Evolutionary conservation across 2,888 invertebrate genomes (phyloP).

Genomic region (Helleia helle): DNA sequence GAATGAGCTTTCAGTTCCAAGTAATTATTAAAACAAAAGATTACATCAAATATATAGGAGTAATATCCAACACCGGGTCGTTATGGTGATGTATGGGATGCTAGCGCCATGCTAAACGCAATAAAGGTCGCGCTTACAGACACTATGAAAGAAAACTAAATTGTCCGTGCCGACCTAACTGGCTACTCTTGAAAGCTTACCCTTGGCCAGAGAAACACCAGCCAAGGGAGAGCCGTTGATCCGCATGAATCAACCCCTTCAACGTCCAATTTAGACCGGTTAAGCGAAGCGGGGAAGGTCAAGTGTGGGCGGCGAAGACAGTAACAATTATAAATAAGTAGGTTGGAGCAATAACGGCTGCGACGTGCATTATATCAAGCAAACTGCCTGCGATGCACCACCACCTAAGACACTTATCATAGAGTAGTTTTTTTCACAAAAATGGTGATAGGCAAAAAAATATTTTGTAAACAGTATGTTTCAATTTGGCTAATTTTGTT

Average conservation of each 20-base stretch:
- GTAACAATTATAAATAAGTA: constrained; percentile 71
- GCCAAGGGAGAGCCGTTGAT: constrained; percentile 19
- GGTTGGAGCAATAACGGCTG: constrained; percentile 66
- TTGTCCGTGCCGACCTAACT: constrained; percentile 63
- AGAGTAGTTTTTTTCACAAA: constrained; percentile 28
- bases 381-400: constrained; percentile 65
- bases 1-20: constrained; percentile 21
- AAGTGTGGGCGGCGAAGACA: constrained; percentile 35
- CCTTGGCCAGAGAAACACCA: constrained; percentile 26
- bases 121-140: constrained; percentile 58
- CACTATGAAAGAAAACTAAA: constrained; percentile 63
- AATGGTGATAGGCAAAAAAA: constrained; percentile 21
- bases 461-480: too few species aligned
- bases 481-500: too few species aligned
- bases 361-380: constrained; percentile 69
- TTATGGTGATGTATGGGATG: constrained; percentile 34
- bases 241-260: constrained; percentile 16
- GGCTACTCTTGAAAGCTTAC: constrained; percentile 39
- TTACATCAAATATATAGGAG: constrained; percentile 20
- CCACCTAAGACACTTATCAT: constrained; percentile 53
- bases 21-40: constrained; percentile 24
- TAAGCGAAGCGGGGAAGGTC: constrained; percentile 29
- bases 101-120: constrained; percentile 37
- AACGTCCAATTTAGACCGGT: constrained; percentile 16
- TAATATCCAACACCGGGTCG: constrained; percentile 22